Conservation (phyloP, 2,888 invertebrate species). For the Rhimphoctona megacephalus region DNA sequence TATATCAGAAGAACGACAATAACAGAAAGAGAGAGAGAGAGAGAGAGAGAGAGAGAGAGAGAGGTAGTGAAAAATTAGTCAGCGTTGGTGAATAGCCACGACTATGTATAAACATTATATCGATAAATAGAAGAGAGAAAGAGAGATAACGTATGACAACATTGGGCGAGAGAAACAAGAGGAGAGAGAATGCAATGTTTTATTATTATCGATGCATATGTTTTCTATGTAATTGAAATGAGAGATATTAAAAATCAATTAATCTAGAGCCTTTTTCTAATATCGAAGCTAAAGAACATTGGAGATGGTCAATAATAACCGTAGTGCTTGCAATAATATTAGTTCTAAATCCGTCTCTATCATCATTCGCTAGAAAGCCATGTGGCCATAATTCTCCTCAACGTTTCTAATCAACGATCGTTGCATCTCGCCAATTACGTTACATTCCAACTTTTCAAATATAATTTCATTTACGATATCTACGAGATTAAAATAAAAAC, state of each 20-base stretch:
- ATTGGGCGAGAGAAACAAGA: background rate
- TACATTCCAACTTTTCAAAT: slow-evolving; percentile 54
- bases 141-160: background rate
- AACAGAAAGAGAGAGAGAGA: background rate
- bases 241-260: background rate
- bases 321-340: background rate
- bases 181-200: background rate
- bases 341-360: slow-evolving; percentile 37
- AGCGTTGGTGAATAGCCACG: slow-evolving; percentile 58
- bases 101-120: slow-evolving; percentile 21
- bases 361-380: slow-evolving; percentile 62
- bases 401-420: slow-evolving; percentile 48
- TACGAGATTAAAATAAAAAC: background rate
- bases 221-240: background rate
- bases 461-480: background rate
- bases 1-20: slow-evolving; percentile 15
- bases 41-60: slow-evolving; percentile 10
- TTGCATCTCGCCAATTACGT: slow-evolving; percentile 47
- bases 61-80: background rate
- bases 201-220: slow-evolving; percentile 14
- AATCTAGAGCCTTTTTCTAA: background rate
- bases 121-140: background rate
- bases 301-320: background rate
- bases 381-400: slow-evolving; percentile 48
- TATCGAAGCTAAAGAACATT: background rate